phyloP scores from a whole-genome alignment of 2,113 vertebrate genomes.

The Psophia crepitans region DNA sequence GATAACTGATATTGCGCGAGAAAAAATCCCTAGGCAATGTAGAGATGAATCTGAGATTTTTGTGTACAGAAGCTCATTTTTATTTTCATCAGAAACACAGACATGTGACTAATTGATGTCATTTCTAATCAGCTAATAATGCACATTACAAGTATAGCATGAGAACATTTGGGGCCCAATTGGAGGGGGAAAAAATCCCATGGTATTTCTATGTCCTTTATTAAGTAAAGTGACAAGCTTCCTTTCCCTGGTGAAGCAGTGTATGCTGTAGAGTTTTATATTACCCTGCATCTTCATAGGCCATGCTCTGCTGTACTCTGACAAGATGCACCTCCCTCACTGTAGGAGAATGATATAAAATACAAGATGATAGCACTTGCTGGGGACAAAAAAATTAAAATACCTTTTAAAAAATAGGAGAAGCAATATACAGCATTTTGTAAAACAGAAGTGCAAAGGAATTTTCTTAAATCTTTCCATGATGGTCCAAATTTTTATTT shows the following conservation, averaged over 20 bases:
- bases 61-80: slow-evolving; percentile 78
- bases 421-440: neutral
- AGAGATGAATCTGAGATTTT: slow-evolving; percentile 86
- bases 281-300: neutral
- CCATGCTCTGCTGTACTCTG: neutral
- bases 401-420: neutral
- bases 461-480: neutral
- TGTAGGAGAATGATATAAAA: neutral
- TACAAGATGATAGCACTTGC: neutral
- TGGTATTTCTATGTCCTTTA: slow-evolving; percentile 48
- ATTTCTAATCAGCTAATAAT: slow-evolving; percentile 72
- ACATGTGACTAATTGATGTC: slow-evolving; percentile 79
- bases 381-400: neutral
- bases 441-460: neutral
- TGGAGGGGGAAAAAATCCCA: slow-evolving; percentile 20
- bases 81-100: slow-evolving; percentile 83
- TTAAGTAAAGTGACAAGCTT: slow-evolving; percentile 49
- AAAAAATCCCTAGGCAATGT: slow-evolving; percentile 84
- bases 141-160: slow-evolving; percentile 51
- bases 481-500: neutral
- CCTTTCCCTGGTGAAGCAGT: slow-evolving; percentile 15
- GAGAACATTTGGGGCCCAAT: slow-evolving; percentile 54
- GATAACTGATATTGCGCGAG: slow-evolving; percentile 86
- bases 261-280: slow-evolving; percentile 12
- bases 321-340: neutral